Evolutionary conservation across 1,140 invertebrate species (phyloP), one percentile per base, ranked within the genome.

Genomic region (Cotesia chilonis): DNA sequence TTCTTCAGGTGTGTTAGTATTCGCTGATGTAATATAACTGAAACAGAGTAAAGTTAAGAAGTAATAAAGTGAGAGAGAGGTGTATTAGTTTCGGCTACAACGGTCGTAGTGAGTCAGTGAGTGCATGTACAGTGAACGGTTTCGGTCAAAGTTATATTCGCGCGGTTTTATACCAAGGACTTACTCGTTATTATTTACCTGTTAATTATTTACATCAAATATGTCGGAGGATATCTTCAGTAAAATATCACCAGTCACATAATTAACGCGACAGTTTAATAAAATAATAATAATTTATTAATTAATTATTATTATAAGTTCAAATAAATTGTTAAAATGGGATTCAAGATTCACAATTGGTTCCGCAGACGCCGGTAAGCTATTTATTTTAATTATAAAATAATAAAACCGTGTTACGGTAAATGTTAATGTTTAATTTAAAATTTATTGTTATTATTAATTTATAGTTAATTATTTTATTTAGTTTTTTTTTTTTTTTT

Each of bases 151-250:
- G 36, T 61, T 10, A 47, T 47, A 47, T 47, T 47, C 68, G 71
- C 52, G 71, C 54, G 28, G 38, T 72, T 71, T 52, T 69, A 57
- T 72, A 72, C 61, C 71, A 72, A 72, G 71, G 65, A 68, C 71
- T 72, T 51, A 55, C 54, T 14, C 9, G 9, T 41, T 17, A 41
- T 41, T 41, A 41, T 9, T 9, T 4, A 41, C 38, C 38, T 9
- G 41, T 9, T 47, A 55, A 55, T 14, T 55, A n/a, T 2, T 14
- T 55, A 6, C n/a, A 6, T 55, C n/a, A 12, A 55, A 14, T 12
- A 20, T 55, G 54, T 55, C 17, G 54, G n/a, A 28, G 41, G 37
- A 68, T 47, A 67, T 38, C 52, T 59, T 12, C 52, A 60, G 28
- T 51, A 61, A 61, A 47, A 47, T 10, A 9, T 47, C 41, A 9